These are phyloP conservation scores for Spodoptera picta DNA, from an alignment of 2,888 invertebrate species.

Conservation along the genomic window DNA sequence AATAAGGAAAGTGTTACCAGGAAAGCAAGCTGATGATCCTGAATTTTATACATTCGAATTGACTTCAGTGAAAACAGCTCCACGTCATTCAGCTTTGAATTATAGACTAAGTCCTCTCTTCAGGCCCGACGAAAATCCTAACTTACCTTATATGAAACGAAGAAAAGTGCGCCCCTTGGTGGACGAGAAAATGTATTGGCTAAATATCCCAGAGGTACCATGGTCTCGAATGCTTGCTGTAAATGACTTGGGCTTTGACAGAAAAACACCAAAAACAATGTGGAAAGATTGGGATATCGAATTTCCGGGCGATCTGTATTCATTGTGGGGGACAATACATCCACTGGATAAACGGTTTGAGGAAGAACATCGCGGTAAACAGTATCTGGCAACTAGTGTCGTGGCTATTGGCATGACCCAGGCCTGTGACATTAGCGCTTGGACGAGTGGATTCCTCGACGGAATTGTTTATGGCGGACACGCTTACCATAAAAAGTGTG, in stretches of 20 bases:
- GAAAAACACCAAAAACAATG: conserved; percentile 74
- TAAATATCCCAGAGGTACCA: conserved; percentile 77
- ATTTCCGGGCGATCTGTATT: conserved; percentile 90
- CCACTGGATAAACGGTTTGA: conserved; percentile 89
- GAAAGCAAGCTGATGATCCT: conserved; percentile 65
- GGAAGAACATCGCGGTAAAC: conserved; percentile 88
- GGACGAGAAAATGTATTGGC: conserved; percentile 86
- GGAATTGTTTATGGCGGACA: conserved; percentile 89
- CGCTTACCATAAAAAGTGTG: conserved; percentile 87
- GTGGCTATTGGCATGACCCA: conserved; percentile 89
- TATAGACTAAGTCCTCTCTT: conserved; percentile 83
- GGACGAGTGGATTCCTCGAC: conserved; percentile 90
- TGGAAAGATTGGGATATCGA: conserved; percentile 92
- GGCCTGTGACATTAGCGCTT: conserved; percentile 89
- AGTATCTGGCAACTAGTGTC: conserved; percentile 89
- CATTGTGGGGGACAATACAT: conserved; percentile 91
- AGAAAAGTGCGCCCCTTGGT: conserved; percentile 71
- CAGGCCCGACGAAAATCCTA: conserved; percentile 78
- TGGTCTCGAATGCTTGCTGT: conserved; percentile 78
- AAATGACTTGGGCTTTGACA: conserved; percentile 77
- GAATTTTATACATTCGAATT: conserved; percentile 89
- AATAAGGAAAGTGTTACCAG: conserved; percentile 67
- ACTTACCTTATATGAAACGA: conserved; percentile 75
- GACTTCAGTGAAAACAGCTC: conserved; percentile 87
- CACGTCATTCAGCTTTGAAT: conserved; percentile 79